Evolutionary conservation across 2,797 vertebrate genomes (phyloP), one percentile per base, ranked within the genome.

Genomic region (Etheostoma nigrum): DNA sequence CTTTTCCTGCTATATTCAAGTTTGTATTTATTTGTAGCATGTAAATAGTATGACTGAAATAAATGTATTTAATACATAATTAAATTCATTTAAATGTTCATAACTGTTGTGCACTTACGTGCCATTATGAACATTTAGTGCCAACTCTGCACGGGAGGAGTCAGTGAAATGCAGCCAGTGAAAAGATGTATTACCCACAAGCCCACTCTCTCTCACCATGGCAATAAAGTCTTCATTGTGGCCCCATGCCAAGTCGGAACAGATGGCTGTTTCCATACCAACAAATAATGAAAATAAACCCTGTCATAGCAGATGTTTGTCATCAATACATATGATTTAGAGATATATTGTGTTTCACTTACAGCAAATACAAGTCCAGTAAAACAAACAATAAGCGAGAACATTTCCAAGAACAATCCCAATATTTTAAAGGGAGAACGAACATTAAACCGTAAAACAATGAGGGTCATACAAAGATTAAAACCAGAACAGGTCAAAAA

Each of bases 181-280:
- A 67, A 57, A 77, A 74, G 30, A 68, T 76, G 45, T 58, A 69
- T 71, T 72, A 79, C 45, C 69, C 67, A 53, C 52, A 77, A 65
- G 10, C 57, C 67, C 58, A 0, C 52, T 45, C 40, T 59, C 40
- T 54, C 40, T 62, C 63, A 47, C 67, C 57, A 30, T 66, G 67
- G 65, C 9, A 70, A 66, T 83, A 30, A 64, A 54, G 71, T 79
- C 62, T 68, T 80, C 74, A 80, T 78, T 80, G 42, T 65, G 59
- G 72, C 60, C 51, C 9, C 19, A 19, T 70, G 81, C 82, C 75
- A 82, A 77, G 45, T 30, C 67, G 64, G 69, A 67, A 67, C 86
- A 85, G 81, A 82, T 86, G 78, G 81, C 10, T 53, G 49, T 86
- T 30, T 57, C 62, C 30, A 59, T 69, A 52, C 54, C 76, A 75